Base-by-base conservation (phyloP, 2,113 vertebrate species). In the Ophthalmolycus amberensis region DNA sequence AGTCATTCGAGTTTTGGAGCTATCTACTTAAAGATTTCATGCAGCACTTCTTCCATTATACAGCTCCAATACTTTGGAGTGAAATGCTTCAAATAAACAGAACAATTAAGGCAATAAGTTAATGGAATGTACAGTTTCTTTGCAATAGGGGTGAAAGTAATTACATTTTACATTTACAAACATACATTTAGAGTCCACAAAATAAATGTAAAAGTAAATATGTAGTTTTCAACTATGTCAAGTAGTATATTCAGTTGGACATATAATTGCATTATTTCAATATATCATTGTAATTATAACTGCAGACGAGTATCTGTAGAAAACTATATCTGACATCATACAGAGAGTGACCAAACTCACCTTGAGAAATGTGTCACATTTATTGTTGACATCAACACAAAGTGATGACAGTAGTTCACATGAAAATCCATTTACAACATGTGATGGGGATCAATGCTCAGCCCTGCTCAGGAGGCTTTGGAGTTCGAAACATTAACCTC, bases 401-500 rank as follows among this genome's bases (percentile, higher is more conserved):
- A 67, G 5, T 68, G 54, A 74, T 59, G 5, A 27, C 44, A 6
- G n/a, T 14, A 62, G 32, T 81, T 70, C 66, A 73, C 65, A 29
- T 29, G 58, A 15, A 78, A 72, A 71, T 29, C 44, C 32, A 46
- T 38, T 64, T 44, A 62, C 64, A 66, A 46, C 63, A 73, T 88
- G 80, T 85, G 69, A 44, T 80, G 22, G 29, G 59, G 52, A 79
- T 84, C 80, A 83, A 46, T 22, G 15, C 66, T 85, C 27, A 82
- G 73, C 59, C 58, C 60, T 67, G 44, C 70, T 68, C n/a, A 62
- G 40, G 56, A 3, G 52, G 77, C 71, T 91, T 93, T 84, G 18
- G 54, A 79, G 72, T 72, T 90, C 59, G 85, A 83, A 83, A 83
- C 73, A 79, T 86, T 72, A 80, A 80, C 78, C 75, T 67, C 60